These are phyloP conservation scores for Eristalis arbustorum DNA, from an alignment of 2,888 invertebrate species.

Conservation along the genomic window DNA sequence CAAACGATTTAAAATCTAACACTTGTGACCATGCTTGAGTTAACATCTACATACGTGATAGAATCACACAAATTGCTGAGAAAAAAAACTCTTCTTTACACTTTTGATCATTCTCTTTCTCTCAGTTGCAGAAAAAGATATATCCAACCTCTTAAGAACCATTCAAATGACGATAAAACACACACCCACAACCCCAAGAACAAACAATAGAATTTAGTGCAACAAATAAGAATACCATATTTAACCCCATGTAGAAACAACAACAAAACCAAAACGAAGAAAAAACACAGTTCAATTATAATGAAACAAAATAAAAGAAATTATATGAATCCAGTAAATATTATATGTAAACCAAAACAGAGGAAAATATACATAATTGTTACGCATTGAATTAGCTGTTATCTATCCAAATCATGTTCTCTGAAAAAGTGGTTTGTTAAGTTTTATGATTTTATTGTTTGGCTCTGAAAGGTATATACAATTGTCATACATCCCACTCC, in stretches of 20 bases:
- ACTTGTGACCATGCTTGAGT: too few relatives aligned
- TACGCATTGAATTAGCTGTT: constrained; percentile 31
- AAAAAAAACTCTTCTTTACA: neutral
- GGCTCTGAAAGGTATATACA: neutral
- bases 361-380: constrained; percentile 34
- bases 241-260: constrained; percentile 21
- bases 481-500: constrained; percentile 1
- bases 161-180: neutral
- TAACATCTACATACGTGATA: too few relatives aligned
- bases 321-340: neutral
- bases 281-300: constrained; percentile 5
- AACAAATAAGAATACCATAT: constrained; percentile 20
- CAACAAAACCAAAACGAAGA: constrained; percentile 7
- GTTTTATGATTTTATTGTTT: constrained; percentile 3
- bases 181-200: neutral
- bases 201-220: constrained; percentile 30
- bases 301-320: neutral
- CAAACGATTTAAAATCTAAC: too few relatives aligned
- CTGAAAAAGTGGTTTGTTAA: neutral
- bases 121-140: neutral
- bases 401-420: constrained; percentile 8
- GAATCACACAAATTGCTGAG: too few relatives aligned
- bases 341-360: neutral
- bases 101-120: neutral
- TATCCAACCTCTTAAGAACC: too few relatives aligned